These are phyloP conservation scores for Stylophora pistillata DNA, from an alignment of 64 coral and sea anemone genomes.

Conservation along the genomic window DNA sequence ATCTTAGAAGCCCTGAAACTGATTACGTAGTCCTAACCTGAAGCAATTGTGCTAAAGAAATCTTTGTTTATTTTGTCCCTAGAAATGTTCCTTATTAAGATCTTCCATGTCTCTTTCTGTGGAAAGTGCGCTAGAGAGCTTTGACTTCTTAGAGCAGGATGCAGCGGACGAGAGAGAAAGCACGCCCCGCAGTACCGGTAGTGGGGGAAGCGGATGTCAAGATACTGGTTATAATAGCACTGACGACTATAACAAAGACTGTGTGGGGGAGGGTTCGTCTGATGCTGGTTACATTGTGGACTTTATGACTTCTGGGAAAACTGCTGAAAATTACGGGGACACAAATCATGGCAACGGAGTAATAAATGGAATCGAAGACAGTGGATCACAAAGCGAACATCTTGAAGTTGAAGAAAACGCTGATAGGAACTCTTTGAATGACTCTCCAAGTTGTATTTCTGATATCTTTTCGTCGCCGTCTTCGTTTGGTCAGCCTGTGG, in stretches of 20 bases:
- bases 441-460: conserved; percentile 13
- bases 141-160: conserved; percentile 91
- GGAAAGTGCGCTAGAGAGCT: conserved; percentile 91
- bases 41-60: too few species aligned
- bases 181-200: conserved; percentile 65
- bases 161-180: conserved; percentile 57
- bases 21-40: too few species aligned
- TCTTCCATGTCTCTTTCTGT: conserved; percentile 87
- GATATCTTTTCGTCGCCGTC: conserved; percentile 27
- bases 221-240: conserved; percentile 93
- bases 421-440: conserved; percentile 6
- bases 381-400: not conserved
- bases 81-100: conserved; percentile 78
- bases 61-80: not conserved
- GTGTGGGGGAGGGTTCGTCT: conserved; percentile 37
- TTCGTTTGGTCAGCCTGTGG: not conserved
- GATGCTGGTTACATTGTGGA: conserved; percentile 59
- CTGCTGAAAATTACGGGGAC: not conserved
- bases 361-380: not conserved
- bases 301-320: conserved; percentile 26
- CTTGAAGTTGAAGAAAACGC: not conserved
- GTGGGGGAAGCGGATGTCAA: conserved; percentile 74
- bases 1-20: too few species aligned
- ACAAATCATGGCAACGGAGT: not conserved
- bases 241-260: conserved; percentile 67